Base-by-base conservation (phyloP, 1,140 invertebrate genomes). In the Drosophila kurseongensis region DNA sequence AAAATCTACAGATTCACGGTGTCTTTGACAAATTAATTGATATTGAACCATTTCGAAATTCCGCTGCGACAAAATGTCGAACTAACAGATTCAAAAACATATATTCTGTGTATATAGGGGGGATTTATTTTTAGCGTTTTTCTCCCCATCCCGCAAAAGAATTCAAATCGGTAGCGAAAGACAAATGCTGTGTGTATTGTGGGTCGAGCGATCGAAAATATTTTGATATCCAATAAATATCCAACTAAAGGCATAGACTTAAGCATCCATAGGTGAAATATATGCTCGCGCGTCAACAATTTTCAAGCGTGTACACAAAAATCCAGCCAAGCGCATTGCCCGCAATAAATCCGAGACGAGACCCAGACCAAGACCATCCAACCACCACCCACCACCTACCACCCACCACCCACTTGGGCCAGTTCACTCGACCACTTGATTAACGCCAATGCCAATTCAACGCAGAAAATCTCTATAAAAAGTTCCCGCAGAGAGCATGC, bases 221-320 rank as follows among this genome's bases (percentile, higher is more conserved):
- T 89, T 83, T 83, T 83, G 67, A 83, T 88, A 88, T 77, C 62
- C 84, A 88, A 89, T 89, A 89, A 88, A 88, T 82, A 75, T 57
- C 68, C 65, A 78, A 86, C 27, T 42, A 42, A 63, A 67, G 57
- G 47, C 8, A 23, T 44, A 47, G 38, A 69, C 35, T 54, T 8
- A 23, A 42, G 55, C 74, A 77, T 77, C 50, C 54, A 60, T 52
- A 23, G 32, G 42, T 35, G 54, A 41, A 12, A n/a, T 29, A 13
- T 32, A 27, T 14, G 57, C 52, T 58, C 67, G 80, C 80, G 81
- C 82, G 82, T 86, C 80, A 83, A 88, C 84, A 88, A 89, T 89
- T 88, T 88, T 85, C 81, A 80, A 85, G 81, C 77, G 81, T 85
- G 80, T 84, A 84, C 80, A 84, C 80, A 85, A 85, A 84, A 84